Base-by-base conservation (phyloP, 1,140 invertebrate species). In the Zaprionus ornatus region DNA sequence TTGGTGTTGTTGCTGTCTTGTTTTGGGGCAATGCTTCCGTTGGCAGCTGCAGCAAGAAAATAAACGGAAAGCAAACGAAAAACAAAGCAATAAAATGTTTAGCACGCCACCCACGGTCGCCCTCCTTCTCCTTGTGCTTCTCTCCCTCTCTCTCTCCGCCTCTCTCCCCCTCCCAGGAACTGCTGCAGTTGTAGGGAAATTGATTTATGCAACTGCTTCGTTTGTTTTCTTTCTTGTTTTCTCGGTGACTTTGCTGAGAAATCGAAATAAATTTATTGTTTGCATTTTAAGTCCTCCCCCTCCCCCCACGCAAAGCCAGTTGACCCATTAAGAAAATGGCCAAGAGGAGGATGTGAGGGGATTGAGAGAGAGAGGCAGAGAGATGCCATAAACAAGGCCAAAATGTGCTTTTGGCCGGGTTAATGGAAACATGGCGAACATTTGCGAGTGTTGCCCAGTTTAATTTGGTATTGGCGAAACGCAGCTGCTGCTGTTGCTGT, bases 171-270 rank as follows among this genome's bases (percentile, higher is more conserved):
- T 10, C 45, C 17, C 35, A 32, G 48, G 54, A 27, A 77, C 23
- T 62, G 64, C 37, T 64, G 55, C 42, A 60, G 65, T 52, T 56
- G 27, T 37, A 40, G 40, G 56, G 72, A 86, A 87, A 83, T 88
- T 88, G 84, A 87, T 87, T 88, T 88, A 87, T 87, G 80, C 85
- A 66, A 75, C 63, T 75, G 83, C 56, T 57, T 63, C 56, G 40
- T 25, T 57, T 55, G 29, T 63, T 59, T 37, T 56, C 25, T 37
- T 62, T 37, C 29, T 55, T 67, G 62, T 74, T 72, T 35, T 40
- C 55, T 64, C 9, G 62, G 50, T 62, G 66, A 25, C 35, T 52
- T 67, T 52, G 42, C 66, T 64, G 63, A 70, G 70, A 78, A 78
- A 74, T 78, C 80, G 74, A 63, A 56, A 54, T 52, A 80, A 88